Evolutionary conservation across 2,888 invertebrate species (phyloP).

Genomic region (Smittia aterrima): DNA sequence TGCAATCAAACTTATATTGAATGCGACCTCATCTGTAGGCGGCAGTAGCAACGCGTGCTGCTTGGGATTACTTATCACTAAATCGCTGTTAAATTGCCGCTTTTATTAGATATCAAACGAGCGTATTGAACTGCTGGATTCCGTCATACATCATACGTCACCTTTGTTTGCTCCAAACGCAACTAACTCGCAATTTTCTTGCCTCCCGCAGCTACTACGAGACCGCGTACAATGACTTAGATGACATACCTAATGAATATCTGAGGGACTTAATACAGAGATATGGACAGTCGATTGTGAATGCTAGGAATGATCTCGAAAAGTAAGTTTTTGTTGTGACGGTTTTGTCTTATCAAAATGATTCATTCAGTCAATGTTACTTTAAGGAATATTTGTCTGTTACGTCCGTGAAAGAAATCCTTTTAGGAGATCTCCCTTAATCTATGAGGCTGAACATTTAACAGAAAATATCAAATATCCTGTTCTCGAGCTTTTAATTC

Average conservation of each 20-base stretch:
- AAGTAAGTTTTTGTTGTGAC: conserved; percentile 60
- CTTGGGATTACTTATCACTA: too few relatives aligned
- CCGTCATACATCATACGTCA: too few relatives aligned
- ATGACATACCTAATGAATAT: conserved; percentile 76
- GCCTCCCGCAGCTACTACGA: conserved; percentile 9
- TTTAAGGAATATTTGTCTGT: not conserved
- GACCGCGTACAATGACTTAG: conserved; percentile 56
- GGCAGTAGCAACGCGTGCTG: too few relatives aligned
- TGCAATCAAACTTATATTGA: too few relatives aligned
- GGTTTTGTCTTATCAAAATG: not conserved
- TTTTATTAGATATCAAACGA: too few relatives aligned
- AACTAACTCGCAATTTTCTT: not conserved
- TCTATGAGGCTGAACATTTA: not conserved
- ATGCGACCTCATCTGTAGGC: too few relatives aligned
- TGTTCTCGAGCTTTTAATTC: not conserved
- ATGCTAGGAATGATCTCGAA: conserved; percentile 75
- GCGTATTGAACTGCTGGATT: too few relatives aligned
- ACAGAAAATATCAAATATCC: conserved; percentile 17
- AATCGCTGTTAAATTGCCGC: too few relatives aligned
- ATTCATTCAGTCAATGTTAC: too few relatives aligned
- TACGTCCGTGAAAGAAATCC: not conserved
- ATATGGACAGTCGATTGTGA: conserved; percentile 71
- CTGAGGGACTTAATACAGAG: conserved; percentile 70
- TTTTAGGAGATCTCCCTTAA: not conserved
- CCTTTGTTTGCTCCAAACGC: too few relatives aligned